These are phyloP conservation scores for Cerastis rubricosa DNA, from an alignment of 2,888 invertebrate species.

Conservation along the genomic window DNA sequence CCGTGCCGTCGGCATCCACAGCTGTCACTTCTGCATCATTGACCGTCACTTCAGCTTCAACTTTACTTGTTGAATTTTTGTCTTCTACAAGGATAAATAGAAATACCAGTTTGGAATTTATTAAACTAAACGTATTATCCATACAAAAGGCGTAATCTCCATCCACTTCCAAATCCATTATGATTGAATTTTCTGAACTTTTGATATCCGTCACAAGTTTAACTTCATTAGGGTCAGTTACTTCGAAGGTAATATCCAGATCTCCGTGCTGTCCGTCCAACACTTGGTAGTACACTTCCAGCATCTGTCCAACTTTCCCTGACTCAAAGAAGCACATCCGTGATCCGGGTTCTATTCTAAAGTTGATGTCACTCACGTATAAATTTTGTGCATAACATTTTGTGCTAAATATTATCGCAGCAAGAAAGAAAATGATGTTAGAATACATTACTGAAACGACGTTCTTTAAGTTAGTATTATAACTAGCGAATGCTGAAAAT, in stretches of 20 bases:
- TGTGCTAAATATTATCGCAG: constrained; percentile 58
- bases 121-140: constrained; percentile 95
- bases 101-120: constrained; percentile 95
- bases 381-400: constrained; percentile 70
- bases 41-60: constrained; percentile 70
- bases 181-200: constrained; percentile 92
- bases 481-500: constrained; percentile 14
- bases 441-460: constrained; percentile 46
- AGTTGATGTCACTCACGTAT: constrained; percentile 81
- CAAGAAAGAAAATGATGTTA: constrained; percentile 35
- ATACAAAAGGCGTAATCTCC: constrained; percentile 96
- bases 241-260: constrained; percentile 94
- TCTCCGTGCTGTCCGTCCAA: constrained; percentile 96
- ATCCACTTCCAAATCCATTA: constrained; percentile 89
- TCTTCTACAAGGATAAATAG: constrained; percentile 93
- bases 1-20: constrained; percentile 66
- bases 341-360: constrained; percentile 82
- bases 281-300: constrained; percentile 88
- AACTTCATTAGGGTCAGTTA: constrained; percentile 92
- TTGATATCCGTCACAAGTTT: constrained; percentile 92
- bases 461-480: constrained; percentile 18
- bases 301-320: constrained; percentile 79
- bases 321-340: constrained; percentile 83
- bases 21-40: constrained; percentile 57
- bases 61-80: constrained; percentile 84